Conservation (phyloP, 1,140 invertebrate species). For the Sweltsa coloradensis region DNA sequence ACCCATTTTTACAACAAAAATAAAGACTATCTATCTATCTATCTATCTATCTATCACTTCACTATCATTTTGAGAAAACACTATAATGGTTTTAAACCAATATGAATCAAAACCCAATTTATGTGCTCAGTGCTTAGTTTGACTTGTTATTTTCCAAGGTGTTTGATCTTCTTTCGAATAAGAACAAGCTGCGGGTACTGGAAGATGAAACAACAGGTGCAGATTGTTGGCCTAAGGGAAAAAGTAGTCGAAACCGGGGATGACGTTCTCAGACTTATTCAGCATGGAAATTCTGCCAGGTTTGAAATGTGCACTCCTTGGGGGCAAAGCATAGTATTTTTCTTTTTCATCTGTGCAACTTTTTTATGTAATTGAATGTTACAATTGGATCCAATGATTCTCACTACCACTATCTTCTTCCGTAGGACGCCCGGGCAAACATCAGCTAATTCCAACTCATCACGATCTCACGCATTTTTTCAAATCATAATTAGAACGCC, state of each 20-base stretch:
- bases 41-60: too few relatives aligned
- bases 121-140: too few relatives aligned
- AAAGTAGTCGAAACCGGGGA: slow-evolving; percentile 70
- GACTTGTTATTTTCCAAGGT: too few relatives aligned
- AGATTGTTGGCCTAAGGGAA: slow-evolving; percentile 89
- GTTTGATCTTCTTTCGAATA: slow-evolving; percentile 92
- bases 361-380: not conserved
- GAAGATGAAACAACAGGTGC: slow-evolving; percentile 87
- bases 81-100: too few relatives aligned
- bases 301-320: slow-evolving; percentile 7
- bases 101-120: too few relatives aligned
- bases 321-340: too few relatives aligned
- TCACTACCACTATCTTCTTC: not conserved
- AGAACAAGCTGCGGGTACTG: slow-evolving; percentile 84
- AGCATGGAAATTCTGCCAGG: slow-evolving; percentile 59
- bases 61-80: too few relatives aligned
- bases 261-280: slow-evolving; percentile 79
- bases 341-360: not conserved
- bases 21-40: too few relatives aligned
- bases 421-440: slow-evolving; percentile 83
- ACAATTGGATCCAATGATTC: not conserved
- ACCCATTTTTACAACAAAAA: too few relatives aligned
- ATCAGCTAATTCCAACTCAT: slow-evolving; percentile 87
- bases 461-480: slow-evolving; percentile 88
- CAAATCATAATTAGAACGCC: slow-evolving; percentile 63